A percentile compares a stretch with the other conserved stretches of the same genome.
Conservation (phyloP, 2,888 invertebrate species). For the Seira ritae region DNA sequence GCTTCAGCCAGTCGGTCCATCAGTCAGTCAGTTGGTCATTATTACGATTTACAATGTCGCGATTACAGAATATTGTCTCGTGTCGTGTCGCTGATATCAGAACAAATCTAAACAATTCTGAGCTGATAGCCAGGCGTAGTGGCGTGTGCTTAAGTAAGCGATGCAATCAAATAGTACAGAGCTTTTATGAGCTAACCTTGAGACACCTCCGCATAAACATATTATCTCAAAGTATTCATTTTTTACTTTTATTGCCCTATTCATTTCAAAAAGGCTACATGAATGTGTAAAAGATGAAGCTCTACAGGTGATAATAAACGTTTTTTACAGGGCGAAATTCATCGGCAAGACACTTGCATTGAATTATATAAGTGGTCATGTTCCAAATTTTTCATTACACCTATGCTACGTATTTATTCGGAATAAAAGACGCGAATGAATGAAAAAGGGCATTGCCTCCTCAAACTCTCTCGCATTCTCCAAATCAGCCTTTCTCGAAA, state of each 20-base stretch:
- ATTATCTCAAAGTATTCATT: not conserved
- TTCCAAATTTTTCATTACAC: not conserved
- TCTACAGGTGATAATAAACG: not conserved
- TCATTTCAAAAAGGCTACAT: not conserved
- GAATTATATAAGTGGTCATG: not conserved
- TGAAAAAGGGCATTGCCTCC: too few relatives aligned
- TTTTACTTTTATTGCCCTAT: not conserved
- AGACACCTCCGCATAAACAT: not conserved
- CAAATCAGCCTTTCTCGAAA: too few relatives aligned
- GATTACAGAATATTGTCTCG: not conserved
- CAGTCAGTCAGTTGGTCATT: not conserved
- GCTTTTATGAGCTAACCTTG: not conserved
- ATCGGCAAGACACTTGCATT: too few relatives aligned
- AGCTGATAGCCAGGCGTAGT: not conserved
- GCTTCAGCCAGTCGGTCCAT: too few relatives aligned
- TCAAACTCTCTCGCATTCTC: too few relatives aligned
- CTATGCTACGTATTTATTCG: not conserved
- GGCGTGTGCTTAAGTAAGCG: not conserved
- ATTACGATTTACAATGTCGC: not conserved
- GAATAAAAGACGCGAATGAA: not conserved
- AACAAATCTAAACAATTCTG: not conserved
- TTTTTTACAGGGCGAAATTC: not conserved
- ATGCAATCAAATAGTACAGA: too few relatives aligned
- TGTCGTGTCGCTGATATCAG: not conserved
- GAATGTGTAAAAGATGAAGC: not conserved